Evolutionary conservation across 2,113 vertebrate genomes (phyloP).

Genomic region (Lophius piscatorius): DNA sequence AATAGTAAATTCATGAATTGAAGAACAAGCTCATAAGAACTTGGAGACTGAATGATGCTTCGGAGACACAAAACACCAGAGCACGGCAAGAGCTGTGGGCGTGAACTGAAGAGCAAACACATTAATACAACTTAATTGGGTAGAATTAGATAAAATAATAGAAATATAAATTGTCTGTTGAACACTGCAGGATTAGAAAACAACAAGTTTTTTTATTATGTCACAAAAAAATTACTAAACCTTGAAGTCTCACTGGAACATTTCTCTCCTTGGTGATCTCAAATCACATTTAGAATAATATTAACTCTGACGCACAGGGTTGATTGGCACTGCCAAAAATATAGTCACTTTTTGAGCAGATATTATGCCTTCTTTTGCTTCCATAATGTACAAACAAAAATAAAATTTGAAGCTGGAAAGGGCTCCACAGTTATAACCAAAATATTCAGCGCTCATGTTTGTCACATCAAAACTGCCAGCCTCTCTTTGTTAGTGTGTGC

Average conservation of each 20-base stretch:
- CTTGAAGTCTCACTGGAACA: background rate
- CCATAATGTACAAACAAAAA: background rate
- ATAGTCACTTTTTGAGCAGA: conserved; percentile 1
- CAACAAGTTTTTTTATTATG: background rate
- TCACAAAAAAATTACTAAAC: conserved; percentile 16
- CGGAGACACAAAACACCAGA: conserved; percentile 8
- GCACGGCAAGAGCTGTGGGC: background rate
- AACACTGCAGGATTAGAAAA: background rate
- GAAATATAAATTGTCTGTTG: conserved; percentile 3
- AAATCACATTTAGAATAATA: conserved; percentile 14
- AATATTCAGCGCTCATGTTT: conserved; percentile 10
- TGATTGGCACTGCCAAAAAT: conserved; percentile 24
- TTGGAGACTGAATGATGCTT: conserved; percentile 14
- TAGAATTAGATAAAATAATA: background rate
- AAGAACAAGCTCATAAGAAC: conserved; percentile 15
- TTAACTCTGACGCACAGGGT: conserved; percentile 10
- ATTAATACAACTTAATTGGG: background rate
- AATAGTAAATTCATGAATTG: conserved; percentile 30
- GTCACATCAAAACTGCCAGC: conserved; percentile 7
- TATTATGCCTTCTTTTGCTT: background rate
- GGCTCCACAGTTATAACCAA: background rate
- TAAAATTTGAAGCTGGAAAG: background rate
- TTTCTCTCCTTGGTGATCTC: conserved; percentile 42
- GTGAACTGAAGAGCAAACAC: conserved; percentile 5
- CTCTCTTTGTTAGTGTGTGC: conserved; percentile 5